Base-by-base conservation (phyloP, 2,888 invertebrate species). In the Carcina quercana region DNA sequence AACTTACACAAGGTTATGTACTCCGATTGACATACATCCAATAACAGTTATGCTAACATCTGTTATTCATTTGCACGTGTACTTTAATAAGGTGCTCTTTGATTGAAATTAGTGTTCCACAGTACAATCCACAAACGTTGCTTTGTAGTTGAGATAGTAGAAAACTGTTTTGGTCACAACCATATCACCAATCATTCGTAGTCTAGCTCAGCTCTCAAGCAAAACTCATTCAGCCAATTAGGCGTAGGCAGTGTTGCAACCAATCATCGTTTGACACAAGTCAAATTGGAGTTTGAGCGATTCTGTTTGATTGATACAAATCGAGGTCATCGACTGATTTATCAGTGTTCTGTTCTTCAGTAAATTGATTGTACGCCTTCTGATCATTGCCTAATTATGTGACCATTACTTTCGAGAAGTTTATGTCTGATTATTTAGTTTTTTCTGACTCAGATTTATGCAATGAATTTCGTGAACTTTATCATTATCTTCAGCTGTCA, bases 231-330 rank as follows among this genome's bases (percentile, higher is more conserved):
- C 70, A 72, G 70, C 67, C 79, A 79, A 80, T 79, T 75, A 78
- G 65, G 56, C 60, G 59, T 62, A 58, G 58, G 56, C 66, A 66
- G 63, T 76, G 78, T 73, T 71, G 76, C 76, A 74, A 78, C 78
- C 79, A 78, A 76, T 80, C 78, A 79, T 75, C 74, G 72, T 76
- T 73, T 75, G 75, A 79, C 78, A 76, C 65, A 68, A 73, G 69
- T 76, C 75, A 66, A 79, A 78, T 76, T 71, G 73, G 55, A 68
- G 71, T 70, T 70, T 71, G 69, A 71, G 59, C 66, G 64, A 63
- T 72, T 67, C 57, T 59, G 57, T 69, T 67, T 70, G 74, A 80
- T 79, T 78, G 78, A 69, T 72, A 73, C 63, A 64, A 74, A 80
- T 75, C 65, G 74, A 74, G 78, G 78, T 62, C 78, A 70, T 58